These are phyloP conservation scores for Centrocercus urophasianus DNA, from an alignment of 2,113 vertebrate species.

Conservation along the genomic window DNA sequence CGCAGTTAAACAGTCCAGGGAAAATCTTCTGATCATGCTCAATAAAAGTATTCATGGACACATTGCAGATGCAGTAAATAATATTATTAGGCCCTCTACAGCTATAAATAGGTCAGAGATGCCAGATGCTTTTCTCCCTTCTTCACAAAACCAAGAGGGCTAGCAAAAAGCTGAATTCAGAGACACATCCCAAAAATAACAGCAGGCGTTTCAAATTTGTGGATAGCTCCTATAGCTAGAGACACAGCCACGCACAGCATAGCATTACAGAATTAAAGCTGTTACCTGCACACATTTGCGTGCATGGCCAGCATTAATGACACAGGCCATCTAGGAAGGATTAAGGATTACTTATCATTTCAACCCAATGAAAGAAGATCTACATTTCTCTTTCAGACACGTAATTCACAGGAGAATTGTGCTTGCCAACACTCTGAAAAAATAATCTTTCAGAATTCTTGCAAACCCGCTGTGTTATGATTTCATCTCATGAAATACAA, in stretches of 20 bases:
- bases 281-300: constrained; percentile 51
- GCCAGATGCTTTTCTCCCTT: background rate
- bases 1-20: constrained; percentile 6
- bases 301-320: constrained; percentile 49
- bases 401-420: constrained; percentile 73
- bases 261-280: constrained; percentile 38
- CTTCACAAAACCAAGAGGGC: background rate
- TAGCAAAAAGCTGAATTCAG: background rate
- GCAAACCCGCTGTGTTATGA: constrained; percentile 85
- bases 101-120: constrained; percentile 9
- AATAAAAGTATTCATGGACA: background rate
- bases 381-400: constrained; percentile 81
- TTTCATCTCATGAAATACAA: constrained; percentile 88
- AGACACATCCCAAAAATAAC: background rate
- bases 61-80: background rate
- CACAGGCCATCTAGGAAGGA: constrained; percentile 74
- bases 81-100: background rate
- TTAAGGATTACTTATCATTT: constrained; percentile 82
- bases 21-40: background rate
- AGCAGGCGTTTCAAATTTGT: background rate
- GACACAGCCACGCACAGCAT: background rate
- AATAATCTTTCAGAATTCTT: constrained; percentile 86
- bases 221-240: background rate
- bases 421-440: constrained; percentile 83
- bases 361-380: constrained; percentile 80